These are phyloP conservation scores for Cladopsammia gracilis DNA, from an alignment of 64 coral and sea anemone genomes.

Conservation along the genomic window DNA sequence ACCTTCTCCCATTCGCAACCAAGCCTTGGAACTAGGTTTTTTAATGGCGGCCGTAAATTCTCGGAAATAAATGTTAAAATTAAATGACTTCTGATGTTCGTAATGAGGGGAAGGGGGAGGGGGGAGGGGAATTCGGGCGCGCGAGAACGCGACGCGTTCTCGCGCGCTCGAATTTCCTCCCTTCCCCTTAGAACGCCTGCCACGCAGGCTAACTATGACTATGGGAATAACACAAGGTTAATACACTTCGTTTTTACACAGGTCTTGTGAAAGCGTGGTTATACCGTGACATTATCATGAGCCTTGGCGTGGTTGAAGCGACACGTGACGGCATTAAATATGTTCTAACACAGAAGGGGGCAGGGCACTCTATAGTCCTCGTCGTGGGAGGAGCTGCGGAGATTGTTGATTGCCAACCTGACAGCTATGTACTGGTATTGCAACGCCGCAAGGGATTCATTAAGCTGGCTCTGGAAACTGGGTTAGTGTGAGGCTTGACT, in stretches of 20 bases:
- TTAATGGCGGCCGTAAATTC: too few relatives aligned
- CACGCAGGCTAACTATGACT: too few relatives aligned
- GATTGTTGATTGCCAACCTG: not conserved
- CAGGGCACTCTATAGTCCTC: constrained; percentile 65
- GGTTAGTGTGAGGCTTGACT: constrained; percentile 27
- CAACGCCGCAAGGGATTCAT: constrained; percentile 72
- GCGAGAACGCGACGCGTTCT: too few relatives aligned
- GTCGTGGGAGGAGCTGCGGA: constrained; percentile 68
- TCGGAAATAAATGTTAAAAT: too few relatives aligned
- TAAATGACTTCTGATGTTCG: too few relatives aligned
- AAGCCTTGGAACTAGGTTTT: too few relatives aligned
- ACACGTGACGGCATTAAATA: constrained; percentile 51
- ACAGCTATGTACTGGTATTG: constrained; percentile 42
- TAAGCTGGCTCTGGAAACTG: constrained; percentile 69
- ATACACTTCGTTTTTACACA: not conserved
- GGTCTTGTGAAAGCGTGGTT: constrained; percentile 12
- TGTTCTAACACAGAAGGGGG: constrained; percentile 37
- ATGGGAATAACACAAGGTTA: too few relatives aligned
- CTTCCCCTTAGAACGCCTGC: too few relatives aligned
- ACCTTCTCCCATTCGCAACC: too few relatives aligned
- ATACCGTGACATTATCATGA: constrained; percentile 68
- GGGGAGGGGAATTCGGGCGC: too few relatives aligned
- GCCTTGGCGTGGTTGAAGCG: constrained; percentile 58
- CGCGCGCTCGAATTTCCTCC: too few relatives aligned
- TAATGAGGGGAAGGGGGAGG: too few relatives aligned